phyloP scores from a whole-genome alignment of 2,113 vertebrate genomes.

The Myotis lucifugus region DNA sequence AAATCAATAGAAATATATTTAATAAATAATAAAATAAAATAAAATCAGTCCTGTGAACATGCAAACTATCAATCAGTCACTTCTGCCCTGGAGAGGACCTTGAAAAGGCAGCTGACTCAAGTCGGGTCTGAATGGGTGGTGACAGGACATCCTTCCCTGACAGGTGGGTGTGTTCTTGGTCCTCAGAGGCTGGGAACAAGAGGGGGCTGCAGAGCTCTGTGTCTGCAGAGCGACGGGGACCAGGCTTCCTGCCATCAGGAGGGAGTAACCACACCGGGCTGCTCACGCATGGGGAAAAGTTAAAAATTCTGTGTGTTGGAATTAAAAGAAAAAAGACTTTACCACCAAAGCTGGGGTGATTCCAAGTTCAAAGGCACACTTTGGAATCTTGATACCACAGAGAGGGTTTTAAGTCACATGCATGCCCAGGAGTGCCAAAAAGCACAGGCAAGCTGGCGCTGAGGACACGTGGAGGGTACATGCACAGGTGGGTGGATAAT shows the following conservation, averaged over 20 bases:
- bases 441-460: accelerated
- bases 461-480: accelerated
- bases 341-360: not conserved
- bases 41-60: not conserved
- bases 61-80: accelerated
- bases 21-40: not conserved
- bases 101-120: not conserved
- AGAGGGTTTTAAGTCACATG: not conserved
- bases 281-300: accelerated
- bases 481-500: accelerated
- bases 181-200: accelerated
- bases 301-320: not conserved
- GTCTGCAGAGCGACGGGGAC: too few species aligned
- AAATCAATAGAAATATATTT: too few species aligned
- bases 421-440: not conserved
- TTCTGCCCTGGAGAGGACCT: not conserved
- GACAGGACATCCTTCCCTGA: not conserved
- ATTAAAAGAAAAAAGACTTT: not conserved
- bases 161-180: accelerated
- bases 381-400: not conserved
- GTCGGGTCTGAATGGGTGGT: accelerated
- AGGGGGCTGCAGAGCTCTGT: too few species aligned
- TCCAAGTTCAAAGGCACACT: not conserved
- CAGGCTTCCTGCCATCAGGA: not conserved
- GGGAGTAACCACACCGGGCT: not conserved